These are phyloP conservation scores for Clarias gariepinus DNA, from an alignment of 2,113 vertebrate species.

Conservation along the genomic window DNA sequence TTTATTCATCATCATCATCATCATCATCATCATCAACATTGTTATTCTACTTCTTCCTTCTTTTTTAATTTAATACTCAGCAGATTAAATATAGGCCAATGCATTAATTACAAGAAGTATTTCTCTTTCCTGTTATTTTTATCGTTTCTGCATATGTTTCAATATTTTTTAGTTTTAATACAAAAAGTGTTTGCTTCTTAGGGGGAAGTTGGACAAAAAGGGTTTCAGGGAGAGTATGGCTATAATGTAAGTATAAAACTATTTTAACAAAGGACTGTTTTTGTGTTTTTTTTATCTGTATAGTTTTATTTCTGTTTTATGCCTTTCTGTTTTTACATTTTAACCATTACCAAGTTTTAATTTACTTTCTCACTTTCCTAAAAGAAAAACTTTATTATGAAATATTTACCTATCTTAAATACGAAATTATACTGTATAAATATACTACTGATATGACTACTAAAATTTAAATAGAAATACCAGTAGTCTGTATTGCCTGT, in stretches of 20 bases:
- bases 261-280: neutral
- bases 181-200: constrained; percentile 53
- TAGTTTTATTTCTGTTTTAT: neutral
- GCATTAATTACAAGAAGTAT: neutral
- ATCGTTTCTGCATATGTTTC: neutral
- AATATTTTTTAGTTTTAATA: neutral
- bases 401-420: too few species aligned
- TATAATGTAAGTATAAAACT: constrained; percentile 54
- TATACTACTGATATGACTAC: neutral
- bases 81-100: neutral
- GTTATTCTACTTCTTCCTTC: neutral
- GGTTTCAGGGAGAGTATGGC: constrained; percentile 60
- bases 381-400: neutral
- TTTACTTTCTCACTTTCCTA: neutral
- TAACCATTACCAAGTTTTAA: neutral
- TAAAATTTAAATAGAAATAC: neutral
- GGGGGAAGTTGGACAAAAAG: constrained; percentile 70
- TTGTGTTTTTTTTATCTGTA: neutral
- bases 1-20: neutral
- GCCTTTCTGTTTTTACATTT: neutral
- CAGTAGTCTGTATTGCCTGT: neutral
- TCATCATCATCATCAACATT: too few species aligned
- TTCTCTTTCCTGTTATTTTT: neutral
- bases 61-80: neutral
- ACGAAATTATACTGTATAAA: too few species aligned